These are phyloP conservation scores for Noctilio leporinus DNA, from an alignment of 2,113 vertebrate genomes.

Conservation along the genomic window DNA sequence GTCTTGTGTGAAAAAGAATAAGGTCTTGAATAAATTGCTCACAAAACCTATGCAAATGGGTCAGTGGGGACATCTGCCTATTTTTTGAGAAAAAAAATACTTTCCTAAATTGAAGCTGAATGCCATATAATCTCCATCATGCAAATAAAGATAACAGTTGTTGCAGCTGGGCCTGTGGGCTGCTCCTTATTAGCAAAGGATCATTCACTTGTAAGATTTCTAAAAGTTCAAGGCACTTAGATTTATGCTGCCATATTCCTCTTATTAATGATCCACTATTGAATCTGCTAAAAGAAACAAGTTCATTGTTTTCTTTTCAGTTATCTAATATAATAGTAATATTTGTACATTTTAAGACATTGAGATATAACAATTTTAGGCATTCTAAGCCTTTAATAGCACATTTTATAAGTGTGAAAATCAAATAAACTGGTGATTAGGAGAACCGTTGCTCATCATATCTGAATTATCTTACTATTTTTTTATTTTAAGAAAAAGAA, in stretches of 20 bases:
- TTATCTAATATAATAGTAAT: neutral
- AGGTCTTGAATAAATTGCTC: constrained; percentile 58
- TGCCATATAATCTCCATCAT: neutral
- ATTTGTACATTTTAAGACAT: neutral
- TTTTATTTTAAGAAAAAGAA: neutral
- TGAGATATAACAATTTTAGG: neutral
- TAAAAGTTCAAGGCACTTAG: neutral
- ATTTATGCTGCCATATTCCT: neutral
- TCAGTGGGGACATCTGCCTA: rapidly evolving
- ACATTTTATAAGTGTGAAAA: neutral
- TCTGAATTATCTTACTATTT: neutral
- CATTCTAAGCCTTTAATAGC: neutral
- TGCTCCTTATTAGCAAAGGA: constrained; percentile 1
- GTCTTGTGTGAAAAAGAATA: constrained; percentile 61
- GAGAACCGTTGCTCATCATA: neutral
- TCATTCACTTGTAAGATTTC: neutral
- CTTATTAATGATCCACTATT: neutral
- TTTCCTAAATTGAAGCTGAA: constrained; percentile 11
- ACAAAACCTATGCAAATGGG: constrained; percentile 29
- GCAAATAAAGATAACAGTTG: constrained; percentile 1
- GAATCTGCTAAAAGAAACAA: neutral
- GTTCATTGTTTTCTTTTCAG: neutral
- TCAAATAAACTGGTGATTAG: neutral
- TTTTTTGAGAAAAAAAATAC: neutral
- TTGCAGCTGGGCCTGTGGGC: neutral